These are phyloP conservation scores for Aradophagus sp. DNA, from an alignment of 1,140 invertebrate genomes.

Conservation along the genomic window DNA sequence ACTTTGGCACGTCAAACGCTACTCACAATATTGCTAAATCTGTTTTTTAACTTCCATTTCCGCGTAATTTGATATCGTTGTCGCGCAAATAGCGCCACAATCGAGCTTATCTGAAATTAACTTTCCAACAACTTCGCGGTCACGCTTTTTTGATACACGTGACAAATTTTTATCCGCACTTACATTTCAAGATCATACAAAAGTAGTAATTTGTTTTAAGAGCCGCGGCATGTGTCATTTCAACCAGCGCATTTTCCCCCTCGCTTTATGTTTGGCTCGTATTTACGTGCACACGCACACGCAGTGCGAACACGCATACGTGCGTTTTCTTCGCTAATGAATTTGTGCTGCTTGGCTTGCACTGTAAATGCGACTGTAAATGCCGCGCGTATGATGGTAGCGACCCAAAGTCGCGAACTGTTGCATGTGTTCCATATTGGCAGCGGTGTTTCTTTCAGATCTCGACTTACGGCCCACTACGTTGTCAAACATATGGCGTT, in stretches of 20 bases:
- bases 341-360: constrained; percentile 45
- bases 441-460: constrained; percentile 66
- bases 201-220: constrained; percentile 45
- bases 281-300: constrained; percentile 1
- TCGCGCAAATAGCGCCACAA: constrained; percentile 4
- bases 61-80: constrained; percentile 18
- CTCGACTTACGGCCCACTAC: constrained; percentile 67
- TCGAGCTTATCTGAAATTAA: constrained; percentile 44
- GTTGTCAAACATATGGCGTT: constrained; percentile 72
- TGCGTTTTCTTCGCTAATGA: constrained; percentile 44
- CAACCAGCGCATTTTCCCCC: constrained; percentile 24
- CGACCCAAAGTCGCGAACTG: constrained; percentile 61
- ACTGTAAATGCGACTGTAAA: constrained; percentile 47
- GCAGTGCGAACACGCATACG: not conserved
- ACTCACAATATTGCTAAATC: too few relatives aligned
- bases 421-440: constrained; percentile 67
- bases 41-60: too few relatives aligned
- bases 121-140: constrained; percentile 24
- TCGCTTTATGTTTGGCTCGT: constrained; percentile 18
- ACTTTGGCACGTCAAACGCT: not conserved
- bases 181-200: constrained; percentile 27
- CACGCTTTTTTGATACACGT: constrained; percentile 32
- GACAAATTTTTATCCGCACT: constrained; percentile 42
- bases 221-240: constrained; percentile 28
- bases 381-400: constrained; percentile 45